Evolutionary conservation across 2,113 vertebrate species (phyloP).

Genomic region (Elephantulus edwardii): DNA sequence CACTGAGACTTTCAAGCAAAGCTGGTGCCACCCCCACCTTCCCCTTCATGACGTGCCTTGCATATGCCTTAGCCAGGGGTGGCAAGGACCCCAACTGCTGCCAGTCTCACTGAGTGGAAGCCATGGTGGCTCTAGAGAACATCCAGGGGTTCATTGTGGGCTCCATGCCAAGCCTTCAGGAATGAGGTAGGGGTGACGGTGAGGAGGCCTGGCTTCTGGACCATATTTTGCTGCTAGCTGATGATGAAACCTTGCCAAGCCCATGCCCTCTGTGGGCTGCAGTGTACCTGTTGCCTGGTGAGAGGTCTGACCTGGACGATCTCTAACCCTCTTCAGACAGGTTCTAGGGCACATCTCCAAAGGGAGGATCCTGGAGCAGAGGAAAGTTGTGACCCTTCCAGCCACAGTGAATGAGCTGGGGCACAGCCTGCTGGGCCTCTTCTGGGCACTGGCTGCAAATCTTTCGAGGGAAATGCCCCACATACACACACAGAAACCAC

Average conservation of each 20-base stretch:
- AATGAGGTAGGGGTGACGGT: neutral
- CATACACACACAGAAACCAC: neutral
- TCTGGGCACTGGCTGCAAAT: neutral
- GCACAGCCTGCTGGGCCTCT: neutral
- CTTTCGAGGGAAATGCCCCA: neutral
- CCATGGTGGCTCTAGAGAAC: neutral
- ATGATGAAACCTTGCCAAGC: neutral
- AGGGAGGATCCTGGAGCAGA: neutral
- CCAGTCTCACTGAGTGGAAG: neutral
- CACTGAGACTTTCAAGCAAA: constrained; percentile 26
- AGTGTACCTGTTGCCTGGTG: neutral
- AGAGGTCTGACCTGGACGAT: neutral
- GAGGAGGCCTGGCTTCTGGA: neutral
- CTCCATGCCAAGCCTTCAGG: neutral
- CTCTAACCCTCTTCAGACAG: neutral
- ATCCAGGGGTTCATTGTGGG: neutral
- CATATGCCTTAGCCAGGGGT: neutral
- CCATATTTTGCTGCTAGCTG: neutral
- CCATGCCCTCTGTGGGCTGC: neutral
- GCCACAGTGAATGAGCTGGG: neutral
- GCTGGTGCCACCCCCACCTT: neutral
- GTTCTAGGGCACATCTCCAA: neutral
- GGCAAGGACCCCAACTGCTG: neutral
- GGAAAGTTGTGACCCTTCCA: neutral
- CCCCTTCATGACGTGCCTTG: neutral